Evolutionary conservation across 2,113 vertebrate species (phyloP).

Genomic region (Notothenia rossii): DNA sequence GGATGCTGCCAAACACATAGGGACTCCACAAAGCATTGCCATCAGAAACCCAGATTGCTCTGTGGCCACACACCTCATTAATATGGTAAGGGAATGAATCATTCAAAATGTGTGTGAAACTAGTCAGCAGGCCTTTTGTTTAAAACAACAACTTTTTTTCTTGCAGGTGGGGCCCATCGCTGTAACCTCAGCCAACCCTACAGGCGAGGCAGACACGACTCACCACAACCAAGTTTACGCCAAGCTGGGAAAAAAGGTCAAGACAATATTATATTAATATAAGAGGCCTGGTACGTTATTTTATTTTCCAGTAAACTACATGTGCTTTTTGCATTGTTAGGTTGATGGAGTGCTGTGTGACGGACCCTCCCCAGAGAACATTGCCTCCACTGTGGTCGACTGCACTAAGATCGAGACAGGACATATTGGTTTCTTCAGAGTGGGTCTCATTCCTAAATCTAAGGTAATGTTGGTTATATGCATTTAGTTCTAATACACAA

Average conservation of each 20-base stretch:
- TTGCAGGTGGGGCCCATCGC: constrained; percentile 90
- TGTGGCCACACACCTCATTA: constrained; percentile 90
- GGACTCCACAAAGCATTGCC: constrained; percentile 90
- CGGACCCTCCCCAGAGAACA: constrained; percentile 91
- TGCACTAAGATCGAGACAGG: constrained; percentile 91
- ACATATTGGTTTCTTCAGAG: constrained; percentile 89
- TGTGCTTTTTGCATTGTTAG: constrained; percentile 66
- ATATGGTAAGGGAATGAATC: constrained; percentile 78
- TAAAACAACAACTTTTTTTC: background rate
- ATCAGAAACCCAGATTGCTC: constrained; percentile 91
- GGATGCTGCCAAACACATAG: constrained; percentile 89
- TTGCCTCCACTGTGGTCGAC: constrained; percentile 93
- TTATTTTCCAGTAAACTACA: background rate
- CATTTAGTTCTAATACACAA: background rate
- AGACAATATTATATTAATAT: background rate
- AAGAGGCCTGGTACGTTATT: background rate
- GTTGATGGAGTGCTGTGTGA: constrained; percentile 92
- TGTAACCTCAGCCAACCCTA: constrained; percentile 92
- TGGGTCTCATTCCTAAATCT: constrained; percentile 90
- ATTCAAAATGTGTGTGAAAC: background rate
- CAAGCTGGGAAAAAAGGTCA: constrained; percentile 91
- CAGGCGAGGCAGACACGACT: constrained; percentile 93
- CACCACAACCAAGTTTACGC: constrained; percentile 94
- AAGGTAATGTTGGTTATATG: constrained; percentile 80
- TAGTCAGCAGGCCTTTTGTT: background rate